Base-by-base conservation (phyloP, 2,888 invertebrate species). In the Tipula vernalis region DNA sequence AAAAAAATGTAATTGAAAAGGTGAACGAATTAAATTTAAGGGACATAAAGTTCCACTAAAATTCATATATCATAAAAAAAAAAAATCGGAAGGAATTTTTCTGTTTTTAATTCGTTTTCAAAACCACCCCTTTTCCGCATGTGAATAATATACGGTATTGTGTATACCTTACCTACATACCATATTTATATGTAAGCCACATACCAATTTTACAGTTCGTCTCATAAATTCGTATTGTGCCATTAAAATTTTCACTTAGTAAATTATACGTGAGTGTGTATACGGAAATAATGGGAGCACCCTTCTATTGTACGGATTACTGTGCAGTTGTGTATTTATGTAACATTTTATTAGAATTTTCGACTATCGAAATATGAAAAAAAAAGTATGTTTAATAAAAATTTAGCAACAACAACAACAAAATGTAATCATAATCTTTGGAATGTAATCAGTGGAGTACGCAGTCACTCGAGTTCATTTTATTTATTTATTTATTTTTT, bases 21-120 rank as follows among this genome's bases (percentile, higher is more conserved):
- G 71, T 71, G 71, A 71, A 71, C 71, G 71, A 71, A 71, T 71
- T 71, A 71, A 71, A 71, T 71, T 71, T 71, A 71, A 71, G 71
- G 71, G 71, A 71, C 71, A 71, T 71, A 71, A 71, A 71, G 28
- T 71, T 71, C 71, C 10, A 71, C 71, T 28, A 71, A 71, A 71
- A 71, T 71, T 71, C 71, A 71, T 71, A 71, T 71, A 71, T 71
- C 71, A 71, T 71, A 71, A 71, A 6, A 18, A 71, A 71, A 71
- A 71, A 71, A 71, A 71, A 28, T 71, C 71, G 71, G 71, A 71
- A 71, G 71, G 71, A 71, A 71, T 71, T 71, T 51, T 71, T 71
- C 71, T 71, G 71, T 71, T 71, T 71, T 71, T 71, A 71, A 71
- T 71, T 71, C 71, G 71, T 71, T 71, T 71, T 71, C 71, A 71